A percentile compares a stretch with the other conserved stretches of the same genome.
Evolutionary conservation across 2,888 invertebrate genomes (phyloP).

Genomic region (Hartigia nigra): DNA sequence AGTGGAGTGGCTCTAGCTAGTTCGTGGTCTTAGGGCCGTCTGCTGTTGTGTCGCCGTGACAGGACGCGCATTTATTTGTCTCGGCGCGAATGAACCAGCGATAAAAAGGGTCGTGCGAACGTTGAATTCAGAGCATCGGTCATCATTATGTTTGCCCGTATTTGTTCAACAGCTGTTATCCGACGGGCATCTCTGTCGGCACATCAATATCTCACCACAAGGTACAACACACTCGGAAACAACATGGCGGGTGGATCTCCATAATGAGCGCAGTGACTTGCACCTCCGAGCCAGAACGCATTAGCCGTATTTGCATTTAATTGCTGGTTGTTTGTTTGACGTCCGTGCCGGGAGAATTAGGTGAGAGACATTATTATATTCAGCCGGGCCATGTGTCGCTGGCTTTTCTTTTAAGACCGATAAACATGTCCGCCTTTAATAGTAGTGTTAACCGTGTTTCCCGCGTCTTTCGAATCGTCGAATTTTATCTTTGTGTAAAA

Average conservation of each 20-base stretch:
- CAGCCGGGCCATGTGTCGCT: slow-evolving; percentile 21
- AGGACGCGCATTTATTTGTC: background rate
- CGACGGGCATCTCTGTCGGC: slow-evolving; percentile 28
- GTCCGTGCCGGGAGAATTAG: slow-evolving; percentile 52
- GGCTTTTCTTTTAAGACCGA: background rate
- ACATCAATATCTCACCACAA: slow-evolving; percentile 47
- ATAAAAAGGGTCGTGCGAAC: background rate
- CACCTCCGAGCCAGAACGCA: slow-evolving; percentile 60
- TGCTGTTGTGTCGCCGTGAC: background rate
- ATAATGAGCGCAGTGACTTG: slow-evolving; percentile 62
- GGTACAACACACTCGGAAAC: slow-evolving; percentile 44
- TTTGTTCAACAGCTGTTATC: slow-evolving; percentile 32
- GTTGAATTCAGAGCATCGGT: slow-evolving; percentile 4
- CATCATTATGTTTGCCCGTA: slow-evolving; percentile 30
- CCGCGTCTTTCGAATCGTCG: background rate
- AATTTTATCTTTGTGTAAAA: background rate
- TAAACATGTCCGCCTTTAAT: background rate
- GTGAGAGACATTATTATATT: slow-evolving; percentile 20
- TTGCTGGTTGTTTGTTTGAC: slow-evolving; percentile 65
- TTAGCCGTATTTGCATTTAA: slow-evolving; percentile 65
- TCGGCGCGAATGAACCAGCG: background rate
- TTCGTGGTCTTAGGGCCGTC: background rate
- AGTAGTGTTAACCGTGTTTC: background rate
- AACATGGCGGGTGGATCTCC: slow-evolving; percentile 58
- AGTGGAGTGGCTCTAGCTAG: background rate